phyloP scores from a whole-genome alignment of 2,797 vertebrate species.

The Tarsius wallacei region DNA sequence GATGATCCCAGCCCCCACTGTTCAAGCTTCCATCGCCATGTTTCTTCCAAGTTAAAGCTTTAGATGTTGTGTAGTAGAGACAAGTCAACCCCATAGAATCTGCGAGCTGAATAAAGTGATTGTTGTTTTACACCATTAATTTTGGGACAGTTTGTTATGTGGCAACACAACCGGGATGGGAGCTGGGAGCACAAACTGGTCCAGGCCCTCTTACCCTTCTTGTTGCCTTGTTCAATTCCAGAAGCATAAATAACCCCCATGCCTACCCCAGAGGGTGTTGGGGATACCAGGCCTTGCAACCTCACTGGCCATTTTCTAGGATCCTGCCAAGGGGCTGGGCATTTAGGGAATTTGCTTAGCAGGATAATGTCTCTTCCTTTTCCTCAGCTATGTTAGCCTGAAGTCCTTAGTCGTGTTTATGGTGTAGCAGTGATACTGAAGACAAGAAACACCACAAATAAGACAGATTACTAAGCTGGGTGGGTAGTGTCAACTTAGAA shows the following conservation, averaged over 20 bases:
- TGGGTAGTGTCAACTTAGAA: not conserved
- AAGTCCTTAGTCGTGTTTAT: not conserved
- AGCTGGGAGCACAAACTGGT: not conserved
- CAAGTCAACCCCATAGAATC: not conserved
- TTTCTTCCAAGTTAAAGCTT: not conserved
- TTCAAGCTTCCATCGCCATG: not conserved
- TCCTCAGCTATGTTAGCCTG: not conserved
- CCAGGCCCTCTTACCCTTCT: not conserved
- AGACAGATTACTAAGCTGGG: not conserved
- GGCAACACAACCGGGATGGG: not conserved
- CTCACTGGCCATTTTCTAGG: not conserved
- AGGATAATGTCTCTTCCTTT: not conserved
- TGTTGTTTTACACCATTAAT: not conserved
- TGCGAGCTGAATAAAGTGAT: not conserved
- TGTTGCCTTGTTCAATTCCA: not conserved
- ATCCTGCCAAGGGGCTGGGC: not conserved
- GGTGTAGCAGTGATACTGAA: accelerated
- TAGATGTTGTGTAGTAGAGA: not conserved
- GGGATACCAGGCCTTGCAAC: not conserved
- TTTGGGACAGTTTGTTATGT: not conserved
- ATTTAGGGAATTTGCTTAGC: not conserved
- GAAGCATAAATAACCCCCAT: not conserved
- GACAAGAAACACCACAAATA: not conserved
- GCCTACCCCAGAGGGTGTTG: not conserved
- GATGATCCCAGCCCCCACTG: not conserved